Percentiles rank a stretch among this genome's conserved stretches.
phyloP scores from a whole-genome alignment of 2,797 vertebrate genomes.

The Coreius guichenoti region DNA sequence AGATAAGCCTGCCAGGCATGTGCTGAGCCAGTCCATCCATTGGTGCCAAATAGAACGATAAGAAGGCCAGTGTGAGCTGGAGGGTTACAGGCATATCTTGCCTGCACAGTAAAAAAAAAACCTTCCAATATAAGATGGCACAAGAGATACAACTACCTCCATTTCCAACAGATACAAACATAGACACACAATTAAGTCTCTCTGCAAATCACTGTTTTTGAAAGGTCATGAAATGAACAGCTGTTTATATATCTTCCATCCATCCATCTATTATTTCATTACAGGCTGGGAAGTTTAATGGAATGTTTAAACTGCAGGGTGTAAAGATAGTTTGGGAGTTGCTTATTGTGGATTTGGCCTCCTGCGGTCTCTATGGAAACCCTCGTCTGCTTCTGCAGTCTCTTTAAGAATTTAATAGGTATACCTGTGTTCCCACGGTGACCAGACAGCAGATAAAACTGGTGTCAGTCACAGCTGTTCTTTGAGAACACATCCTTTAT shows the following conservation, averaged over 20 bases:
- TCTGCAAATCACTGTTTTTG: neutral
- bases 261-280: neutral
- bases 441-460: conserved; percentile 50
- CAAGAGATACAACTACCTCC: neutral
- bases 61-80: neutral
- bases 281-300: neutral
- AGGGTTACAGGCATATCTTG: neutral
- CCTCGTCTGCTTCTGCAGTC: conserved; percentile 62
- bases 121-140: too few relatives aligned
- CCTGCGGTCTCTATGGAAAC: conserved; percentile 79
- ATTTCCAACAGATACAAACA: neutral
- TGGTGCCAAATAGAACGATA: conserved; percentile 22
- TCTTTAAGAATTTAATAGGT: conserved; percentile 68
- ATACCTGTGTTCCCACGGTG: conserved; percentile 61
- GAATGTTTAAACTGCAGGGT: neutral
- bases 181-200: neutral
- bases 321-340: conserved; percentile 37
- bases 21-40: conserved; percentile 70
- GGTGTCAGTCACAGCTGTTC: conserved; percentile 48
- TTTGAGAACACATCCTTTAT: conserved; percentile 44
- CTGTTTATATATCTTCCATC: neutral
- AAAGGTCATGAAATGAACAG: neutral
- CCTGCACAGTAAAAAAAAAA: neutral
- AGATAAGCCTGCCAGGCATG: conserved; percentile 66
- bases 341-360: conserved; percentile 66